phyloP scores from a whole-genome alignment of 2,797 vertebrate genomes.

The Eulemur mongoz region DNA sequence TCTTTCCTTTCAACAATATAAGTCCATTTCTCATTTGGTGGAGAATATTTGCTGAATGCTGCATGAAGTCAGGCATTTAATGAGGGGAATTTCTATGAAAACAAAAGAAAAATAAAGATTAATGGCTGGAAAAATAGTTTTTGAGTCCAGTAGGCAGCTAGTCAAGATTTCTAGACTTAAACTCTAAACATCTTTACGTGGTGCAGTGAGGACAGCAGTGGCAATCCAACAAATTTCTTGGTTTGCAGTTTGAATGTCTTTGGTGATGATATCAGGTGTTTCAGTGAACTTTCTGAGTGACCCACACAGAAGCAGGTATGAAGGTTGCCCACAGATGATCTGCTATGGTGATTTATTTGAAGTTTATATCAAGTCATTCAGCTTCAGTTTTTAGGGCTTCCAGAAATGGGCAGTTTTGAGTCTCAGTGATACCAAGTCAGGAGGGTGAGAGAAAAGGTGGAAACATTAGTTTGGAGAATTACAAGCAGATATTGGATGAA shows the following conservation, averaged over 20 bases:
- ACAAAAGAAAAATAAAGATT: neutral
- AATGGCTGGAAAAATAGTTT: neutral
- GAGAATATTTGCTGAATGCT: neutral
- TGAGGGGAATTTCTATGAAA: neutral
- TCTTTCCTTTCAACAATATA: neutral
- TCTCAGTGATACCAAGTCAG: neutral
- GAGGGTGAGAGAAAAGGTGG: neutral
- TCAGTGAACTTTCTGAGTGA: neutral
- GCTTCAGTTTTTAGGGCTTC: neutral
- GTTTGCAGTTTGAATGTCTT: neutral
- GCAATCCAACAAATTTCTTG: neutral
- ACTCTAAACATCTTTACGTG: neutral
- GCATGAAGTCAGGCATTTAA: neutral
- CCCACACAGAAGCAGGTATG: neutral
- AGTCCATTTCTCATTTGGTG: neutral
- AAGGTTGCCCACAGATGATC: neutral
- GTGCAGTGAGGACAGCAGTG: neutral
- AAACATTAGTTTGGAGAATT: neutral
- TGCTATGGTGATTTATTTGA: neutral
- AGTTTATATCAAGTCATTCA: neutral
- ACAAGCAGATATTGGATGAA: neutral
- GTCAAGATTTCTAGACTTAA: neutral
- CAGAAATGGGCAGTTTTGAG: neutral
- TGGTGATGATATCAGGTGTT: neutral
- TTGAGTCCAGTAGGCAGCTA: neutral